Conservation (phyloP, 2,797 vertebrate genomes). For the Enteromius unitaeniatus region DNA sequence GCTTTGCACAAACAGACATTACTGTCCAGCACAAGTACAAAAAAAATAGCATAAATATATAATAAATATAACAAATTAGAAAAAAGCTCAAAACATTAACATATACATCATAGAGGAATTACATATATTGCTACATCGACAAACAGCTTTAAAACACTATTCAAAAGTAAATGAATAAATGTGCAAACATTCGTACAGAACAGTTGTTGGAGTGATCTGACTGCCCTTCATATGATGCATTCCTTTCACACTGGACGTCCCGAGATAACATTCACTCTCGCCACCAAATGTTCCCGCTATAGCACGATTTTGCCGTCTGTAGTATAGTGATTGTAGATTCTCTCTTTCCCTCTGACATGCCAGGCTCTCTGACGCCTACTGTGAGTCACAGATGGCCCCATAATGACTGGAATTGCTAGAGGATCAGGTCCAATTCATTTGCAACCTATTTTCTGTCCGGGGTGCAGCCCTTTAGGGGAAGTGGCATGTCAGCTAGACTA, state of each 20-base stretch:
- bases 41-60: conserved; percentile 24
- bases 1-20: conserved; percentile 7
- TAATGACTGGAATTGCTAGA: conserved; percentile 65
- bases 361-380: conserved; percentile 62
- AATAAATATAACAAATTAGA: conserved; percentile 12
- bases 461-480: conserved; percentile 10
- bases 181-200: conserved; percentile 7
- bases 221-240: conserved; percentile 18
- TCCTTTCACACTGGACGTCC: conserved; percentile 38
- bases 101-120: conserved; percentile 15
- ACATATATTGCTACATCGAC: conserved; percentile 42
- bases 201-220: conserved; percentile 11
- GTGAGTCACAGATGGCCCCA: conserved; percentile 65
- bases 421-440: conserved; percentile 63
- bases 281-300: conserved; percentile 56
- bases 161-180: background rate
- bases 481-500: conserved; percentile 6
- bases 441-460: conserved; percentile 54
- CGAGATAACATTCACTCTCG: conserved; percentile 37
- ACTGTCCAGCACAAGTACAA: conserved; percentile 22
- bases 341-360: conserved; percentile 35
- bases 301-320: conserved; percentile 43
- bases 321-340: conserved; percentile 46
- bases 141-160: conserved; percentile 17
- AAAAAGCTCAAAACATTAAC: conserved; percentile 25